phyloP scores from a whole-genome alignment of 1,140 invertebrate genomes.

The Psix sp. region DNA sequence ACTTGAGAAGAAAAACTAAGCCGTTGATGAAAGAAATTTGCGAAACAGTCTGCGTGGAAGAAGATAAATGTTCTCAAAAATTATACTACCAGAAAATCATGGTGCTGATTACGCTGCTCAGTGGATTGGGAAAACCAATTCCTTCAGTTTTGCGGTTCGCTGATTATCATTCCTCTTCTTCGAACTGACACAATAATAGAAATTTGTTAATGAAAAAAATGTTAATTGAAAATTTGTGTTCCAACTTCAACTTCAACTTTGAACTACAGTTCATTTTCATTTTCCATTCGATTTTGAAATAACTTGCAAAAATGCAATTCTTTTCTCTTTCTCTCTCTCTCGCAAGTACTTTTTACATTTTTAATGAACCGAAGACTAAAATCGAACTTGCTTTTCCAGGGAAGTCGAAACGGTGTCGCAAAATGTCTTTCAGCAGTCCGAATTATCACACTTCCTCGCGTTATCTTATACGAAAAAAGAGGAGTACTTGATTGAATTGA shows the following conservation, averaged over 20 bases:
- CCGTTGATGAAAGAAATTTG: constrained; percentile 80
- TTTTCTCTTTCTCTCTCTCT: too few relatives aligned
- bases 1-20: constrained; percentile 74
- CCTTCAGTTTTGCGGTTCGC: constrained; percentile 77
- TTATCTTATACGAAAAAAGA: constrained; percentile 78
- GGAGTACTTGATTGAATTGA: constrained; percentile 78
- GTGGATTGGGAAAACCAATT: constrained; percentile 81
- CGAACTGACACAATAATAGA: too few relatives aligned
- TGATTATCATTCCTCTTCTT: too few relatives aligned
- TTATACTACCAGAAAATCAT: constrained; percentile 82
- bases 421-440: constrained; percentile 84
- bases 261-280: too few relatives aligned
- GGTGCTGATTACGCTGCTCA: constrained; percentile 79
- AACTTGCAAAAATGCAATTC: too few relatives aligned
- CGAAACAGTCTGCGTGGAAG: constrained; percentile 69
- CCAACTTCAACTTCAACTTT: too few relatives aligned
- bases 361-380: too few relatives aligned
- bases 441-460: constrained; percentile 81
- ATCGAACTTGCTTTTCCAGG: constrained; percentile 44
- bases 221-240: too few relatives aligned
- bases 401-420: constrained; percentile 82
- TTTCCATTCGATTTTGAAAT: too few relatives aligned
- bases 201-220: too few relatives aligned
- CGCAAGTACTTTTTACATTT: too few relatives aligned
- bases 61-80: constrained; percentile 75